Conservation (phyloP, 2,113 vertebrate species). For the Vanacampus margaritifer region DNA sequence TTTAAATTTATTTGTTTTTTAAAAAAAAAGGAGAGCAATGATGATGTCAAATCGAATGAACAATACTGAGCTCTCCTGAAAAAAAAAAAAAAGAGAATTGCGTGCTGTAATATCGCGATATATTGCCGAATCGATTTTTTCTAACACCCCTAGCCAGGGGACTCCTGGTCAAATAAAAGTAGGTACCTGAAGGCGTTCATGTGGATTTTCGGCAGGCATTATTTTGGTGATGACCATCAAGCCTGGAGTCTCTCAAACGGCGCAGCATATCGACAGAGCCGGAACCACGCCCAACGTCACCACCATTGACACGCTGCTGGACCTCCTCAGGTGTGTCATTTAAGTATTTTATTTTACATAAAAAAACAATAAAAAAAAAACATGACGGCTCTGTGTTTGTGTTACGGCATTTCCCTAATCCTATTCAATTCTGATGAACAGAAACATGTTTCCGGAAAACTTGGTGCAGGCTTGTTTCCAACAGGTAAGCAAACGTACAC, state of each 20-base stretch:
- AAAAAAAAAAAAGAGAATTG: too few relatives aligned
- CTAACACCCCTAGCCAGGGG: too few relatives aligned
- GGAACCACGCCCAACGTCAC: slow-evolving; percentile 87
- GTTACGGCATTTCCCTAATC: not conserved
- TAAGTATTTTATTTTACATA: not conserved
- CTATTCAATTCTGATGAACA: slow-evolving; percentile 50
- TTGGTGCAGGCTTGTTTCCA: slow-evolving; percentile 97
- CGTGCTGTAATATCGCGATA: too few relatives aligned
- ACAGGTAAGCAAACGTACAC: slow-evolving; percentile 75
- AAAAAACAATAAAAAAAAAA: not conserved
- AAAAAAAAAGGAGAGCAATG: too few relatives aligned
- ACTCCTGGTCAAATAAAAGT: not conserved
- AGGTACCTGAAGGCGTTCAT: not conserved
- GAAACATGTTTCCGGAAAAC: slow-evolving; percentile 99
- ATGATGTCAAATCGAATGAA: too few relatives aligned
- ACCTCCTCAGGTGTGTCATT: slow-evolving; percentile 83
- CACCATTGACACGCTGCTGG: slow-evolving; percentile 90
- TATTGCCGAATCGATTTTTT: too few relatives aligned
- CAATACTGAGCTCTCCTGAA: too few relatives aligned
- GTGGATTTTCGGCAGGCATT: slow-evolving; percentile 74
- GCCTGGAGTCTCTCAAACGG: slow-evolving; percentile 85
- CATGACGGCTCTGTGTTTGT: not conserved
- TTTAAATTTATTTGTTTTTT: too few relatives aligned
- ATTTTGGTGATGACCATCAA: slow-evolving; percentile 90
- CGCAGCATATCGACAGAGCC: slow-evolving; percentile 80